These are phyloP conservation scores for Arctocebus calabarensis DNA, from an alignment of 2,797 vertebrate species.

Conservation along the genomic window DNA sequence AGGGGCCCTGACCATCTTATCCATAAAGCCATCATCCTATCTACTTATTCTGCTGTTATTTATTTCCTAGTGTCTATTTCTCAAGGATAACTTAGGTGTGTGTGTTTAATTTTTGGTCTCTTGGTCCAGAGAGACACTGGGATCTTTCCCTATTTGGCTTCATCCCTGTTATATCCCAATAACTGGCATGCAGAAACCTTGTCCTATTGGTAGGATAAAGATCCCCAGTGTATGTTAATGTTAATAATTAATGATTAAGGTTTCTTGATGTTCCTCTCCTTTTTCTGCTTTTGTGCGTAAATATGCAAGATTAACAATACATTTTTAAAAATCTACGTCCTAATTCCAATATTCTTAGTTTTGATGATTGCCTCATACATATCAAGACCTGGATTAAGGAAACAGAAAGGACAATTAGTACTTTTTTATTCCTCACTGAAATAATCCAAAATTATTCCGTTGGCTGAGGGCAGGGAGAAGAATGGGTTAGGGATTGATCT, in stretches of 20 bases:
- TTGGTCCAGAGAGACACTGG: not conserved
- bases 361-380: not conserved
- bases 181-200: not conserved
- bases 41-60: not conserved
- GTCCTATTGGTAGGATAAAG: not conserved
- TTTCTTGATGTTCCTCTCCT: not conserved
- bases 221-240: not conserved
- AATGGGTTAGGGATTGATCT: not conserved
- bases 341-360: constrained; percentile 18
- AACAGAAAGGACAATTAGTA: not conserved
- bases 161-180: not conserved
- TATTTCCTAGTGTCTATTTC: not conserved
- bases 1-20: not conserved
- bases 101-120: not conserved
- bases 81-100: not conserved
- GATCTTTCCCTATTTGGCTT: not conserved
- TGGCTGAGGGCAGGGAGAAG: not conserved
- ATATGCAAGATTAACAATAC: not conserved
- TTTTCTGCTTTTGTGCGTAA: not conserved
- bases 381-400: not conserved
- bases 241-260: not conserved
- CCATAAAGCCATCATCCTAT: not conserved
- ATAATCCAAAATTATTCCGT: not conserved
- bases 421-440: not conserved
- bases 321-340: not conserved